Conservation (phyloP, 92 coral and sea anemone genomes). For the Galaxea fascicularis region DNA sequence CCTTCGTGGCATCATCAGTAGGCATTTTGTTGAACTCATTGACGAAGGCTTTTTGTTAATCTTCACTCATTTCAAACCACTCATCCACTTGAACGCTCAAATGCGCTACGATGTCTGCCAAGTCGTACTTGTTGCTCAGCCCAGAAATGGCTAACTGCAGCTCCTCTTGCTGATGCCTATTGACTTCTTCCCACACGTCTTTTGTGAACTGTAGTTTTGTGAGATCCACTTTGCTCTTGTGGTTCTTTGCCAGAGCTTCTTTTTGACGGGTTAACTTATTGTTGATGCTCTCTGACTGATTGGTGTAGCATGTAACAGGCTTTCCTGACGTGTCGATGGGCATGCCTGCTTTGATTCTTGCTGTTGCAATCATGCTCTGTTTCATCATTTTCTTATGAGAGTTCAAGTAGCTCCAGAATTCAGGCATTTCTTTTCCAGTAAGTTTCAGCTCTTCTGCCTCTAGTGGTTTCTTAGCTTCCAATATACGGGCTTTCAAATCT, state of each 20-base stretch:
- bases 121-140: slow-evolving; percentile 55
- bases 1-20: slow-evolving; percentile 38
- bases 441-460: slow-evolving; percentile 22
- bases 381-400: slow-evolving; percentile 6
- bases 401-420: slow-evolving; percentile 32
- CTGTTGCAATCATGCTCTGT: slow-evolving; percentile 26
- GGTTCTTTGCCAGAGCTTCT: no score
- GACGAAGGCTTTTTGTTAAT: slow-evolving; percentile 29
- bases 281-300: no score
- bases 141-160: no score
- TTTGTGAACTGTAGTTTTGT: no score
- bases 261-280: no score
- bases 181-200: no score
- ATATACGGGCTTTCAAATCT: slow-evolving; percentile 20
- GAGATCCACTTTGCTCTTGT: no score
- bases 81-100: slow-evolving; percentile 49
- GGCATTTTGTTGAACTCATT: slow-evolving; percentile 38
- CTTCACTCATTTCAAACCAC: slow-evolving; percentile 55
- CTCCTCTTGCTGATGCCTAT: no score
- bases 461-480: slow-evolving; percentile 10
- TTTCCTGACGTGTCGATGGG: slow-evolving; percentile 19
- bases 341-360: slow-evolving; percentile 32
- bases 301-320: no score
- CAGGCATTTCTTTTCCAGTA: slow-evolving; percentile 2
- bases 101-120: slow-evolving; percentile 49